Evolutionary conservation across 2,888 invertebrate genomes (phyloP).

Genomic region (Rhingia rostrata): DNA sequence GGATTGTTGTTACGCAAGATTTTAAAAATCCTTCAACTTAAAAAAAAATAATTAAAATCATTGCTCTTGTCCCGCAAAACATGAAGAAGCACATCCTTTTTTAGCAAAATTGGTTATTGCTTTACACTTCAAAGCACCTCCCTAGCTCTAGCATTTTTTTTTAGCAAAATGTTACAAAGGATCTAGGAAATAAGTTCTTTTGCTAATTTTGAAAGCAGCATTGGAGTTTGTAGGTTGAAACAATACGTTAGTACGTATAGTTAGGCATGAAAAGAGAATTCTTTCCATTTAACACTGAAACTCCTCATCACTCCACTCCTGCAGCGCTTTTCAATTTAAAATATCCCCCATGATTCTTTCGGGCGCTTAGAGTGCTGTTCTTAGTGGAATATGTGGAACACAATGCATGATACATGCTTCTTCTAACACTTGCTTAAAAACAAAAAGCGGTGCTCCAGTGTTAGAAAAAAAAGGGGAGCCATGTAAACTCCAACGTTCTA

Average conservation of each 20-base stretch:
- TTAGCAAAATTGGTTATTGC: not conserved
- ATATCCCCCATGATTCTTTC: not conserved
- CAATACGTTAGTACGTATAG: not conserved
- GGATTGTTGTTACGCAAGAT: too few species aligned
- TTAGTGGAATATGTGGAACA: not conserved
- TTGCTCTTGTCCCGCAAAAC: too few species aligned
- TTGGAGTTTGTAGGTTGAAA: not conserved
- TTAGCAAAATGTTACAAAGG: not conserved
- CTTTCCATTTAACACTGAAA: too few species aligned
- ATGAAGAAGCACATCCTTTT: too few species aligned
- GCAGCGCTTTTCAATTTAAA: not conserved
- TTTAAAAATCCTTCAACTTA: too few species aligned
- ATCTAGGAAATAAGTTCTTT: not conserved
- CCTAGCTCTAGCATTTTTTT: too few species aligned
- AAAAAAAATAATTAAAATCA: too few species aligned
- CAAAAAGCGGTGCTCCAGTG: too few species aligned
- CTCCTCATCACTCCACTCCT: too few species aligned
- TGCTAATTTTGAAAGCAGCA: not conserved
- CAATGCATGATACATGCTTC: not conserved
- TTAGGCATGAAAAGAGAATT: not conserved
- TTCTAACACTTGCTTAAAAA: not conserved
- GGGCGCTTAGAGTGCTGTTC: too few species aligned
- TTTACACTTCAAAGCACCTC: not conserved
- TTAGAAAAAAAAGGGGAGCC: not conserved
- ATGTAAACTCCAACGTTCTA: not conserved